Percentiles rank a stretch among this genome's conserved stretches.
These are phyloP conservation scores for Conus betulinus DNA, from an alignment of 1,140 invertebrate genomes.

Conservation along the genomic window DNA sequence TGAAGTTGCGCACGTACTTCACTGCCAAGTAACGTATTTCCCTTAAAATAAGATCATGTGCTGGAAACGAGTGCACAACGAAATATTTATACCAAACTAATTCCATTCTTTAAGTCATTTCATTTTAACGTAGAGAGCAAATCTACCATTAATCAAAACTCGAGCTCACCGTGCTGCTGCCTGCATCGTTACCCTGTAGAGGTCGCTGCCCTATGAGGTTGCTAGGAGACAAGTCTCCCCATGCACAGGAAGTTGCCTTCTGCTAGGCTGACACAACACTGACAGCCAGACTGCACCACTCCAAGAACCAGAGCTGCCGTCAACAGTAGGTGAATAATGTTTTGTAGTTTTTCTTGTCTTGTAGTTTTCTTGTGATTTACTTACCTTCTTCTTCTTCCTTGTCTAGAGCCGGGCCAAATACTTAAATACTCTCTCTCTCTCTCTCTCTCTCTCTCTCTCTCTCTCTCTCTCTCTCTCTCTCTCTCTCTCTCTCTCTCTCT, in stretches of 20 bases:
- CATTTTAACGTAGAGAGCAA: too few species aligned
- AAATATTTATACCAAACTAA: too few species aligned
- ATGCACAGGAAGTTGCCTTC: constrained; percentile 31
- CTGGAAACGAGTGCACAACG: too few species aligned
- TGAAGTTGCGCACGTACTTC: too few species aligned
- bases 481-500: constrained; percentile 10
- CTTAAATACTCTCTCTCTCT: neutral
- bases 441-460: constrained; percentile 10
- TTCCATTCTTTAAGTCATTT: too few species aligned
- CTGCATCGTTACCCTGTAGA: constrained; percentile 13
- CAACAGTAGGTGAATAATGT: neutral
- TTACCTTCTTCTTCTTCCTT: neutral
- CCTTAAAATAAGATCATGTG: too few species aligned
- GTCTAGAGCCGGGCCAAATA: too few species aligned
- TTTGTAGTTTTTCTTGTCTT: neutral
- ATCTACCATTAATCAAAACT: neutral
- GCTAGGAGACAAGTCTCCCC: constrained; percentile 8
- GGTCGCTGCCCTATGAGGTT: constrained; percentile 7
- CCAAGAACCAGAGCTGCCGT: too few species aligned
- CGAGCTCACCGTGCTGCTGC: constrained; percentile 4
- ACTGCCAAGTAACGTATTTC: too few species aligned
- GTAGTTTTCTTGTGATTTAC: neutral
- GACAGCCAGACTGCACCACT: too few species aligned
- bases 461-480: constrained; percentile 10
- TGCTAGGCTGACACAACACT: neutral